phyloP scores from a whole-genome alignment of 2,888 invertebrate species.

The Capitulum mitella region DNA sequence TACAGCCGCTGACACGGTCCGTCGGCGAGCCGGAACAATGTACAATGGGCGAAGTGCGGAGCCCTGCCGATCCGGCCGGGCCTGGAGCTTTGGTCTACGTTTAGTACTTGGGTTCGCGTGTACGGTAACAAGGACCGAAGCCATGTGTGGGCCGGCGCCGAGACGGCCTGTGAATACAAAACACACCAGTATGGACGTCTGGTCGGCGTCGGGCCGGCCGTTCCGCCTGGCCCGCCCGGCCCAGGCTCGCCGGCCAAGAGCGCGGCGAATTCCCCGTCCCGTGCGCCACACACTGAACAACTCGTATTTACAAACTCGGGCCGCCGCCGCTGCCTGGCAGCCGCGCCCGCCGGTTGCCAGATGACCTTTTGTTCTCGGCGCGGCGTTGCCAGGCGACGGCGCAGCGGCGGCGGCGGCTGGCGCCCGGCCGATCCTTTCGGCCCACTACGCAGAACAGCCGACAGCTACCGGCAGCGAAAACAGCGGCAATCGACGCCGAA shows the following conservation, averaged over 20 bases:
- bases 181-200: background rate
- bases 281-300: background rate
- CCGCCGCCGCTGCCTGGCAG: background rate
- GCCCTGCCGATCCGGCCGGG: too few species aligned
- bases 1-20: background rate
- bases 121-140: too few species aligned
- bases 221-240: too few species aligned
- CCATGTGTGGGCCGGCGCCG: too few species aligned
- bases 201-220: background rate
- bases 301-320: conserved; percentile 3
- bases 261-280: too few species aligned
- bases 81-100: too few species aligned
- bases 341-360: background rate
- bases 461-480: background rate
- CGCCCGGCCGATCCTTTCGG: too few species aligned
- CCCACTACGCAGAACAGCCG: too few species aligned
- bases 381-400: too few species aligned
- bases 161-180: background rate
- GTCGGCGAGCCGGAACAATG: background rate
- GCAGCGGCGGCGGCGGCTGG: too few species aligned
- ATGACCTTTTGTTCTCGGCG: conserved; percentile 6
- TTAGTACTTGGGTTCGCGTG: too few species aligned
- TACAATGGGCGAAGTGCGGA: too few species aligned
- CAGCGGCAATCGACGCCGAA: background rate
- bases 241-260: background rate